These are phyloP conservation scores for Sula dactylatra DNA, from an alignment of 2,113 vertebrate genomes.

Conservation along the genomic window DNA sequence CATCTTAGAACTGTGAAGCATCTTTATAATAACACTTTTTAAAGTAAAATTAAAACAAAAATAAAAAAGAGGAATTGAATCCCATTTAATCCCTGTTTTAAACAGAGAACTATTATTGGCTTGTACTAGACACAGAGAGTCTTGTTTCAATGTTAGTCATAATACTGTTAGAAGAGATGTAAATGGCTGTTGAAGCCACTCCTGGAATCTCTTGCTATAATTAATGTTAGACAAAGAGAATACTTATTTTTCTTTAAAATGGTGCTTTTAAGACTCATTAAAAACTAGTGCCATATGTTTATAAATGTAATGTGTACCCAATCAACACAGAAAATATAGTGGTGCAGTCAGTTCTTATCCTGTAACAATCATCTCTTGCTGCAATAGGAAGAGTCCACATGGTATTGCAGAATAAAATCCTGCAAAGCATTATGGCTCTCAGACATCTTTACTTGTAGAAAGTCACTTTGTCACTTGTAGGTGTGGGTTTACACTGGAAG, in stretches of 20 bases:
- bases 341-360: neutral
- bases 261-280: constrained; percentile 9
- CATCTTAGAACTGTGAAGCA: neutral
- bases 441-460: neutral
- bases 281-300: neutral
- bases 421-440: neutral
- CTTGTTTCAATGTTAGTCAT: constrained; percentile 41
- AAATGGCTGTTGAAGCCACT: constrained; percentile 16
- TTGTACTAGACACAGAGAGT: neutral
- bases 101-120: neutral
- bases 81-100: constrained; percentile 5
- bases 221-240: constrained; percentile 23
- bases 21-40: neutral
- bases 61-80: neutral
- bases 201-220: constrained; percentile 9
- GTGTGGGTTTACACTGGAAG: neutral
- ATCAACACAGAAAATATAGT: neutral
- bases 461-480: neutral
- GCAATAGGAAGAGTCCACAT: neutral
- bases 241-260: constrained; percentile 21
- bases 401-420: neutral
- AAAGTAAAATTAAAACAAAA: neutral
- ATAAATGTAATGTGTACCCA: neutral
- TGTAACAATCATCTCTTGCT: neutral
- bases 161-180: neutral